Conservation (phyloP, 2,113 vertebrate species). For the Tautogolabrus adspersus region DNA sequence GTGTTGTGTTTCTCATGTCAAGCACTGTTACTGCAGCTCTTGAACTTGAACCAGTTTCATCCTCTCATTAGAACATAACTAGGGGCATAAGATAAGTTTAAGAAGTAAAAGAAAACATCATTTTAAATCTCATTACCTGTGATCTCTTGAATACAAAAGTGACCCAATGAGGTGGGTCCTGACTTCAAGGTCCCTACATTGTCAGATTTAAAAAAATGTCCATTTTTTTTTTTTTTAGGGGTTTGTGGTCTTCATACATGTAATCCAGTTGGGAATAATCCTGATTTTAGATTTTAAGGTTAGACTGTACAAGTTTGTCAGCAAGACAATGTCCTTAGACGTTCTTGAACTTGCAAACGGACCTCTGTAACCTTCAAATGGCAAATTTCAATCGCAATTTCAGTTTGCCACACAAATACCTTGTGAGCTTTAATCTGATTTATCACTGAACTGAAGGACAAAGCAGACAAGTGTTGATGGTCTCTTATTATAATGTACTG, state of each 20-base stretch:
- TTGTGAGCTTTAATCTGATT: slow-evolving; percentile 3
- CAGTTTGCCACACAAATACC: background rate
- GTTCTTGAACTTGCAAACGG: background rate
- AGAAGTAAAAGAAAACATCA: background rate
- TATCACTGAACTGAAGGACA: background rate
- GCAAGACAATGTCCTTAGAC: background rate
- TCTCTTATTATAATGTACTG: background rate
- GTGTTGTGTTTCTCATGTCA: background rate
- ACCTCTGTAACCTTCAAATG: background rate
- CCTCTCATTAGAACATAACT: background rate
- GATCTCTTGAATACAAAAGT: background rate
- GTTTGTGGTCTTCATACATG: background rate
- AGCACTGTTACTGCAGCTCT: background rate
- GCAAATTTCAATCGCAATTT: slow-evolving; percentile 28
- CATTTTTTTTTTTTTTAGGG: too few species aligned
- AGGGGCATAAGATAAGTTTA: background rate
- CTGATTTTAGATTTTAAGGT: background rate
- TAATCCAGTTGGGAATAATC: background rate
- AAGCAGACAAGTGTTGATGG: background rate
- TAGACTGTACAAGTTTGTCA: background rate
- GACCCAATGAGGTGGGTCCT: background rate
- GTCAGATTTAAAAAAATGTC: background rate
- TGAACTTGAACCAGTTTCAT: too few species aligned
- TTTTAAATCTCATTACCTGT: background rate
- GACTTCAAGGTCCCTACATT: background rate